These are phyloP conservation scores for Cyphomyrus plagiostoma DNA, from an alignment of 2,113 vertebrate species.

Conservation along the genomic window DNA sequence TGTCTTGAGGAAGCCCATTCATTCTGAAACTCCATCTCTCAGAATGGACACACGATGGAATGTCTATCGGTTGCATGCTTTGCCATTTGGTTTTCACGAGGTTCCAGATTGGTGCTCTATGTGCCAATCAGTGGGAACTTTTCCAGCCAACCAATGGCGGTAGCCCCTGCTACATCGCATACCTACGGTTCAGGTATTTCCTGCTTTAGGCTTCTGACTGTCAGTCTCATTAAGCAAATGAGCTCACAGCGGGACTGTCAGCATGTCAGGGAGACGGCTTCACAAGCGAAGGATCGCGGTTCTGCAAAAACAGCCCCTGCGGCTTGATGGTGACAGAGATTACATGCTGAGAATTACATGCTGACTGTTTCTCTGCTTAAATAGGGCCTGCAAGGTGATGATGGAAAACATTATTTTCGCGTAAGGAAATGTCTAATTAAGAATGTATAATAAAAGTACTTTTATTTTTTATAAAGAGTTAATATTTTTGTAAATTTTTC, in stretches of 20 bases:
- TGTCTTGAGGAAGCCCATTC: background rate
- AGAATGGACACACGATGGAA: background rate
- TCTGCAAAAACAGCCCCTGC: background rate
- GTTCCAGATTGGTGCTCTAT: background rate
- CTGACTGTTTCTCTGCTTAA: background rate
- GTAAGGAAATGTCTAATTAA: background rate
- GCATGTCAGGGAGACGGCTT: background rate
- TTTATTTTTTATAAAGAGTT: background rate
- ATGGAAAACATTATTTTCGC: background rate
- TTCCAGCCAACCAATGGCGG: background rate
- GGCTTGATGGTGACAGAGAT: background rate
- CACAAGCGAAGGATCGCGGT: background rate
- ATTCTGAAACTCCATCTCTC: background rate
- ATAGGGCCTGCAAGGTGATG: background rate
- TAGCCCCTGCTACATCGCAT: background rate
- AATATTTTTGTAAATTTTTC: background rate
- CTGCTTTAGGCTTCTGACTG: background rate
- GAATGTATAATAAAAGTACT: background rate
- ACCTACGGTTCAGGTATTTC: background rate
- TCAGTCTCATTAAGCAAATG: background rate
- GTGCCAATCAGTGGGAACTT: background rate
- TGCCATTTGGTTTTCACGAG: background rate
- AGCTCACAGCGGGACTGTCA: background rate
- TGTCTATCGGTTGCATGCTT: background rate
- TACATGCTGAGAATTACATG: background rate